phyloP scores from a whole-genome alignment of 2,888 invertebrate species.

The Cyrtodaria siliqua region DNA sequence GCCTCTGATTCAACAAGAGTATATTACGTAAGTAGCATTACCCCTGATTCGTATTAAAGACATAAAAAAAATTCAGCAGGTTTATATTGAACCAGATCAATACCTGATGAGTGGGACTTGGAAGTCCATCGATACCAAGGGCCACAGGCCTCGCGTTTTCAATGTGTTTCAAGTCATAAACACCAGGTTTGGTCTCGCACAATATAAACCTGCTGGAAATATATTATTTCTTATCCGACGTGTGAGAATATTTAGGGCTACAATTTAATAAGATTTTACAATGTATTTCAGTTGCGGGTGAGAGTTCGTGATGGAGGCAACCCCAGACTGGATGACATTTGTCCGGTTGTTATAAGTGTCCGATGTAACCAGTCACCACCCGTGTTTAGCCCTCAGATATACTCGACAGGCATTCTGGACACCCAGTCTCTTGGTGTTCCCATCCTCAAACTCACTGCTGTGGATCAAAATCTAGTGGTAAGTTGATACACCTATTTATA shows the following conservation, averaged over 20 bases:
- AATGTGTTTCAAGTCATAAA: no score
- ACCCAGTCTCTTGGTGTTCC: slow-evolving; percentile 66
- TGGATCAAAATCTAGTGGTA: slow-evolving; percentile 70
- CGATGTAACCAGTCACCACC: slow-evolving; percentile 73
- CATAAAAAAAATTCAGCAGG: no score
- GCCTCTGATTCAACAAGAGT: slow-evolving; percentile 52
- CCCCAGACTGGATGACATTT: slow-evolving; percentile 67
- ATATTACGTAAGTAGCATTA: slow-evolving; percentile 61
- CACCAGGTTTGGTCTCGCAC: no score
- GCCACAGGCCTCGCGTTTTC: no score
- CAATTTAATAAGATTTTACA: no score
- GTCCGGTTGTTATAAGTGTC: slow-evolving; percentile 67
- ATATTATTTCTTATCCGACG: no score
- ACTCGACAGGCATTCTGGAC: slow-evolving; percentile 67
- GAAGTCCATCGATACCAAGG: no score
- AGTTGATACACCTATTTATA: slow-evolving; percentile 12
- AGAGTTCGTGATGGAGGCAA: slow-evolving; percentile 78
- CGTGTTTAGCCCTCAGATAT: slow-evolving; percentile 51
- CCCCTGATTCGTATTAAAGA: no score
- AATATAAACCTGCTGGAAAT: no score
- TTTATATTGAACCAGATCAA: no score
- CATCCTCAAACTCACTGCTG: slow-evolving; percentile 72
- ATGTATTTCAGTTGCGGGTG: slow-evolving; percentile 75
- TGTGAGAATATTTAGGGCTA: no score
- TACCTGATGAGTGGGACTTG: no score